Base-by-base conservation (phyloP, 2,113 vertebrate genomes). In the Talpa occidentalis region DNA sequence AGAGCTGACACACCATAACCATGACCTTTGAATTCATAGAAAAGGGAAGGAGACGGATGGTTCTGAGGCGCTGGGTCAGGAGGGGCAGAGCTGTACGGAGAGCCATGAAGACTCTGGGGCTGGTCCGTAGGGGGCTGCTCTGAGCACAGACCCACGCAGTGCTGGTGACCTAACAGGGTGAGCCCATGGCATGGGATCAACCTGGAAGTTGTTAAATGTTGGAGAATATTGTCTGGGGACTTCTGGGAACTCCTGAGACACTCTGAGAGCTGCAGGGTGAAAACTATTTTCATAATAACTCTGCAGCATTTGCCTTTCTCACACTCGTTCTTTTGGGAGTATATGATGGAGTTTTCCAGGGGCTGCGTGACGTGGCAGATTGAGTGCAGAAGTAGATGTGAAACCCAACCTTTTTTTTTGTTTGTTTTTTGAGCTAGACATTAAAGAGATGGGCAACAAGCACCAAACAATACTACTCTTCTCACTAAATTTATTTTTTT, bases 351-450 rank as follows among this genome's bases (percentile, higher is more conserved):
- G 49, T 85, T 90, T 84, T 93, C 90, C 47, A 56, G 64, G 78
- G 44, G 44, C 32, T 62, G 40, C 10, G 10, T 44, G 54, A 77
- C 69, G 82, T 37, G 79, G 54, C 52, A 88, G 21, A 72, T 3
- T 76, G 60, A 93, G 62, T 70, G 7, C 56, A 87, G 94, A 95
- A 76, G 26, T 64, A 82, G 49, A 32, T 64, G 62, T n/a, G 35
- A 85, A 89, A 93, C 24, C 49, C 10, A 76, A 26, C 5, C 28
- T n/a, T n/a, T n/a, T n/a, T n/a, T n/a, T n/a, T n/a, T n/a, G n/a
- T n/a, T n/a, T 3, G 56, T 64, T 83, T 76, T 17, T 22, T 16
- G 92, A 93, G 10, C 21, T 56, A 86, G 52, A 28, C 14, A 17
- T 67, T 77, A 87, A 90, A 85, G 49, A 52, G 60, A 91, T n/a